Evolutionary conservation across 1,140 invertebrate species (phyloP), one percentile per base, ranked within the genome.

Genomic region (Penaeus vannamei): DNA sequence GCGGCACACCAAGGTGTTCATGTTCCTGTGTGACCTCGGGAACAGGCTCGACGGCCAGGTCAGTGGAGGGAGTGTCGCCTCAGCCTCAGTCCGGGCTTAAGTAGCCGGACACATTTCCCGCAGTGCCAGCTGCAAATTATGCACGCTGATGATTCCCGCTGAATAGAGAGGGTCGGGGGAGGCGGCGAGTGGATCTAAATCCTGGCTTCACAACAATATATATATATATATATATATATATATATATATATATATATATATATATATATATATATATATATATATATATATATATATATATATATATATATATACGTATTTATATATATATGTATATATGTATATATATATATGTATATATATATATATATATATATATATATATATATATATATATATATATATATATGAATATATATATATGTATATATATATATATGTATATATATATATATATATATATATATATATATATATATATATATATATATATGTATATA

Each of bases 1-100:
- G 0, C 69, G 72, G 17, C 85, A 87, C 53, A 86, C 80, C 20
- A 87, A 80, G 53, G 90, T 90, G n/a, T 90, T 87, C 64, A 76
- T 90, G 53, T 90, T 90, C 64, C 61, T 90, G 8, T 87, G 85
- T 79, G 85, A 88, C 72, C 83, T 87, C 7, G 84, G 60, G 17
- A 86, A 20, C 29, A 29, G 42, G 29, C n/a, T 86, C 46, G 59
- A 76, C 12, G 84, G 84, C 20, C 61, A 90, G 79, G 89, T 90
- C 29, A 90, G 84, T 14, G 20, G 53, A 53, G 14, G 17, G 4
- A 53, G 53, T 53, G 17, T 53, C 53, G 53, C 53, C 53, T 53
- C 53, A 53, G 53, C 53, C 53, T 53, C 53, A 53, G 10, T 53
- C 53, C 14, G 17, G 2, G 53, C 53, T 1, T 17, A 53, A 53